Conservation (phyloP, 1,140 invertebrate species). For the Drosophila serrata region DNA sequence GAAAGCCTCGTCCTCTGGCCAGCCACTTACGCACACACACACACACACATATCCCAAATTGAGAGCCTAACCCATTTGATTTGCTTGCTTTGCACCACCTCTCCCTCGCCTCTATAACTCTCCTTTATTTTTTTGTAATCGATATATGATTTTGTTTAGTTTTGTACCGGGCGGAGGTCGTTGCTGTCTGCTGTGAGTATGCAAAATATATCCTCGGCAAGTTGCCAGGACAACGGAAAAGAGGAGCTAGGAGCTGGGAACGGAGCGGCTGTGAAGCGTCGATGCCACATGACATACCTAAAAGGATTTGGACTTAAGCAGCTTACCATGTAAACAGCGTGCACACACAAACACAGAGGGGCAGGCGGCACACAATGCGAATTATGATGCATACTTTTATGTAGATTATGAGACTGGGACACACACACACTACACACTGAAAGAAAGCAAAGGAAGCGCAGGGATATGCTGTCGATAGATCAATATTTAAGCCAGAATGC, state of each 20-base stretch:
- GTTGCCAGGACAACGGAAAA: constrained; percentile 65
- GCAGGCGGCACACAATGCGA: constrained; percentile 24
- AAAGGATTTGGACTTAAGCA: constrained; percentile 79
- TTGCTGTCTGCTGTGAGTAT: constrained; percentile 27
- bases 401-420: constrained; percentile 63
- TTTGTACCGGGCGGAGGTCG: constrained; percentile 19
- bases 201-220: constrained; percentile 69
- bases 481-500: constrained; percentile 24
- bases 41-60: constrained; percentile 12
- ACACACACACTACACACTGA: constrained; percentile 17
- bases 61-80: constrained; percentile 56
- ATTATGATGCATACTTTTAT: constrained; percentile 76
- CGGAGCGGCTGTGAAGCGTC: constrained; percentile 35
- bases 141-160: constrained; percentile 82
- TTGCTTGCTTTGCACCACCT: constrained; percentile 29
- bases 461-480: constrained; percentile 15
- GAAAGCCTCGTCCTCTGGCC: constrained; percentile 12
- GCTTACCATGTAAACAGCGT: constrained; percentile 74
- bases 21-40: constrained; percentile 26
- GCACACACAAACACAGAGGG: constrained; percentile 34
- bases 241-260: constrained; percentile 3
- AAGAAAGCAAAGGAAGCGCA: constrained; percentile 13
- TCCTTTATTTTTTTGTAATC: constrained; percentile 48
- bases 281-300: constrained; percentile 76
- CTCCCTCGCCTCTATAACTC: not conserved